Percentiles rank a stretch among this genome's conserved stretches.
These are phyloP conservation scores for Invenusta paracnida DNA, from an alignment of 2,888 invertebrate genomes.

Conservation along the genomic window DNA sequence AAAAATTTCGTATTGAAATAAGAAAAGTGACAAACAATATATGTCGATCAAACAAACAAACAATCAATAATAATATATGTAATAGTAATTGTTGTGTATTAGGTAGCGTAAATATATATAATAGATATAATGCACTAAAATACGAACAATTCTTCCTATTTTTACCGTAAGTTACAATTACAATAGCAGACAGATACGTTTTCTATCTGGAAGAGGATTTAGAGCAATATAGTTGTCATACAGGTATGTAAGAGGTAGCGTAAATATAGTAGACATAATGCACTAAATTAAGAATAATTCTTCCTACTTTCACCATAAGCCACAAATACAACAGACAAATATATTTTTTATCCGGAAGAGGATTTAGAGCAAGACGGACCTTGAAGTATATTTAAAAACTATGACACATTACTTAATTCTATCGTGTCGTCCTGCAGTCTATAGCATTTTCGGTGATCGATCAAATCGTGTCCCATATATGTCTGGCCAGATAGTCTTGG, in stretches of 20 bases:
- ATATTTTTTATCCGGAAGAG: neutral
- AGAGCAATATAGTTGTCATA: neutral
- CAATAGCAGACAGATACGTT: neutral
- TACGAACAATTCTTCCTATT: neutral
- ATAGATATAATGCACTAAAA: neutral
- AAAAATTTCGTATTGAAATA: conserved; percentile 14
- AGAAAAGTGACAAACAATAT: neutral
- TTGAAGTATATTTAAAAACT: conserved; percentile 39
- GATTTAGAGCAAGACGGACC: neutral
- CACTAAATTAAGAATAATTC: neutral
- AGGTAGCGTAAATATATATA: neutral
- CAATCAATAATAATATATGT: neutral
- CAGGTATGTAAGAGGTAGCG: neutral
- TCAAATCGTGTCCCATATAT: conserved; percentile 44
- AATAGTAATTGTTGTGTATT: neutral
- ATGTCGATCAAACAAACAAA: neutral
- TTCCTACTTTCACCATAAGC: neutral
- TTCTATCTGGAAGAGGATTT: neutral
- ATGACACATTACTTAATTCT: conserved; percentile 41
- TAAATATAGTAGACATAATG: neutral
- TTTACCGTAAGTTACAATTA: too few relatives aligned
- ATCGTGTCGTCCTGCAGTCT: conserved; percentile 42
- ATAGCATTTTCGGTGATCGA: conserved; percentile 39
- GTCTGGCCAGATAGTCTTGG: conserved; percentile 41
- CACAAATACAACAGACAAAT: conserved; percentile 2